A percentile compares a stretch with the other conserved stretches of the same genome.
These are phyloP conservation scores for Oceanodroma leucorhoa DNA, from an alignment of 2,797 vertebrate species.

Conservation along the genomic window DNA sequence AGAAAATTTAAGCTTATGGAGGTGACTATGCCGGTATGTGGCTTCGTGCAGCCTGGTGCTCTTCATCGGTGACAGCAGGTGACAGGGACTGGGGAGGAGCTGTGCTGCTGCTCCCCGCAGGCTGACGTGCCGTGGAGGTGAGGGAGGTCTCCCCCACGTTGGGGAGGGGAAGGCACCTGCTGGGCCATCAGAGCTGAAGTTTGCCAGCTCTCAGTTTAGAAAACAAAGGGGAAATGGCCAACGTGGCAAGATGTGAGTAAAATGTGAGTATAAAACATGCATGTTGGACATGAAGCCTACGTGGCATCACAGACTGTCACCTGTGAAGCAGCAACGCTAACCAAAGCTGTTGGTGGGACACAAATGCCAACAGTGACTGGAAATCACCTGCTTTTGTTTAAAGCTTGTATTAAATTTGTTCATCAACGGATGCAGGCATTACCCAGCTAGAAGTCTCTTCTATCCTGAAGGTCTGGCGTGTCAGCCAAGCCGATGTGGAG, in stretches of 20 bases:
- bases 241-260: accelerated
- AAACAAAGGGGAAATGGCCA: not conserved
- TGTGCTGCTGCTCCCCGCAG: not conserved
- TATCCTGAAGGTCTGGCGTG: not conserved
- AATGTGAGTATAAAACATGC: not conserved
- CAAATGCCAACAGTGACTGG: not conserved
- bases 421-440: not conserved
- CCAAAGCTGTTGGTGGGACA: not conserved
- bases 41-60: not conserved
- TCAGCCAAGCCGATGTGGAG: not conserved
- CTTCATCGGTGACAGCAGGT: not conserved
- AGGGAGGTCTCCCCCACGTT: no score
- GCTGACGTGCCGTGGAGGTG: no score
- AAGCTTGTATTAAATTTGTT: accelerated
- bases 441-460: not conserved
- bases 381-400: not conserved
- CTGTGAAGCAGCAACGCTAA: accelerated
- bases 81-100: not conserved
- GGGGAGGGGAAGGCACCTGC: not conserved
- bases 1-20: not conserved
- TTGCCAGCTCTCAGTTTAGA: not conserved
- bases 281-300: accelerated
- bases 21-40: no score
- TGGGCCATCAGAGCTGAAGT: not conserved
- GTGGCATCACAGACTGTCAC: not conserved